phyloP scores from a whole-genome alignment of 2,113 vertebrate genomes.

The Melanerpes formicivorus region DNA sequence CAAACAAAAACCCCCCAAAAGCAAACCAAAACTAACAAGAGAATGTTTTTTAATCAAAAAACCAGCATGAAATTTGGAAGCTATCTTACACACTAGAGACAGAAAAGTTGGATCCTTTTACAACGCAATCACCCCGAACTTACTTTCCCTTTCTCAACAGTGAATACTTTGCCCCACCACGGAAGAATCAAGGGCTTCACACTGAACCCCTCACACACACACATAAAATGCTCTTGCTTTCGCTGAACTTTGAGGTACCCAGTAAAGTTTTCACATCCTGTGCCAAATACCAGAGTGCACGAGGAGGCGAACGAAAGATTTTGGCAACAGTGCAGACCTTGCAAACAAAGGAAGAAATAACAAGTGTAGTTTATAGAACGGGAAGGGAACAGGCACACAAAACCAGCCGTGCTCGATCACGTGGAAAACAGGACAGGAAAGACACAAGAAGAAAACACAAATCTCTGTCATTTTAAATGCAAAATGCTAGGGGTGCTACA shows the following conservation, averaged over 20 bases:
- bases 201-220: not conserved
- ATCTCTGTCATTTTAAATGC: not conserved
- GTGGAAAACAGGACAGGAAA: fast-evolving
- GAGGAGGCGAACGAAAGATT: not conserved
- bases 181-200: not conserved
- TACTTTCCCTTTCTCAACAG: not conserved
- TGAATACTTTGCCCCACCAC: not conserved
- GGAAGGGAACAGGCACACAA: fast-evolving
- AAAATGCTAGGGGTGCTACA: not conserved
- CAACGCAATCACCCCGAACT: not conserved
- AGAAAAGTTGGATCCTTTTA: not conserved
- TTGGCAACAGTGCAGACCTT: not conserved
- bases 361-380: not conserved
- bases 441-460: not conserved
- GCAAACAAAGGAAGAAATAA: not conserved
- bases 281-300: not conserved
- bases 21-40: not conserved
- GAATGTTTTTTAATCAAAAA: not conserved
- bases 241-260: not conserved
- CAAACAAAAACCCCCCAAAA: not conserved
- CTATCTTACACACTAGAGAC: not conserved
- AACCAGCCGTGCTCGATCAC: not conserved
- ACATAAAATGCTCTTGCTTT: not conserved
- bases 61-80: not conserved
- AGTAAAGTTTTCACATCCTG: not conserved